A percentile compares a stretch with the other conserved stretches of the same genome.
These are phyloP conservation scores for Spodoptera litura DNA, from an alignment of 1,140 invertebrate species.

Conservation along the genomic window DNA sequence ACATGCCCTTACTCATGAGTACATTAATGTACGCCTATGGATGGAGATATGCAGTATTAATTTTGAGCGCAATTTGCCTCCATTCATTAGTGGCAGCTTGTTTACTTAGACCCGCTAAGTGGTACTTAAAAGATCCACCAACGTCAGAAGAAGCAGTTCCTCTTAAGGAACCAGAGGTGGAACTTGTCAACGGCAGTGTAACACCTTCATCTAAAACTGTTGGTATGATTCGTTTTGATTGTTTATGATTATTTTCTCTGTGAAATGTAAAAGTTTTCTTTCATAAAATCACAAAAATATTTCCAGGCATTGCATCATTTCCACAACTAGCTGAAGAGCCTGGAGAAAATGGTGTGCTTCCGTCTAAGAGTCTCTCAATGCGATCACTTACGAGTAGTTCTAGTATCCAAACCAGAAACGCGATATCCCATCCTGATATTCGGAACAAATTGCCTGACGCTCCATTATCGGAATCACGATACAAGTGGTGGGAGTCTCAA, in stretches of 20 bases:
- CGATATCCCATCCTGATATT: conserved; percentile 78
- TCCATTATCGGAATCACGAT: conserved; percentile 66
- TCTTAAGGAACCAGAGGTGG: conserved; percentile 62
- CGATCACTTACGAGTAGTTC: conserved; percentile 64
- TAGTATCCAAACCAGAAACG: conserved; percentile 70
- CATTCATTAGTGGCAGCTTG: conserved; percentile 86
- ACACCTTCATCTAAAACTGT: conserved; percentile 64
- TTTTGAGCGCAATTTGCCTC: conserved; percentile 86
- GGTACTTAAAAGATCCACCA: conserved; percentile 85
- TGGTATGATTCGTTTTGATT: conserved; percentile 51
- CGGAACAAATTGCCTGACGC: conserved; percentile 64
- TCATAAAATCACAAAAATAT: conserved; percentile 2
- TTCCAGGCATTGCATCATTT: conserved; percentile 62
- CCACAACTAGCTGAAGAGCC: conserved; percentile 53
- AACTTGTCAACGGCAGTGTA: conserved; percentile 68
- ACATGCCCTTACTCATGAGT: conserved; percentile 84
- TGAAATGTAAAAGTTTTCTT: background rate
- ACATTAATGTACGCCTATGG: conserved; percentile 82
- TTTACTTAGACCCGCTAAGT: conserved; percentile 87
- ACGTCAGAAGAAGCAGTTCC: conserved; percentile 69
- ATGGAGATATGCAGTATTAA: conserved; percentile 85
- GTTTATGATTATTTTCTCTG: background rate
- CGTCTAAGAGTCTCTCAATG: conserved; percentile 73
- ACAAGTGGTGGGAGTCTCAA: conserved; percentile 84
- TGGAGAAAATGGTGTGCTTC: conserved; percentile 54